Base-by-base conservation (phyloP, 2,113 vertebrate genomes). In the Rafetus swinhoei region DNA sequence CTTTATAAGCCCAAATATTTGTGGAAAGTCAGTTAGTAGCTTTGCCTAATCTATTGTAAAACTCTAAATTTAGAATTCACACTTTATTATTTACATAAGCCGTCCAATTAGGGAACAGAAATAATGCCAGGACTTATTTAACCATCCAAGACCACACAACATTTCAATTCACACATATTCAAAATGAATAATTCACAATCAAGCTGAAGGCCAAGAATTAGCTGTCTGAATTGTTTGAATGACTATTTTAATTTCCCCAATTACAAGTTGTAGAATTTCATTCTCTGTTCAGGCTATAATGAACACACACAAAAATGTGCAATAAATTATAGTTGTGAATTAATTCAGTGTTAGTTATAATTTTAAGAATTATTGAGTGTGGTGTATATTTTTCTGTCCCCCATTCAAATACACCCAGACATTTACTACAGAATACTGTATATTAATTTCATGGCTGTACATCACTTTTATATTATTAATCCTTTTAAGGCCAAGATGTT, bases 391-490 rank as follows among this genome's bases (percentile, higher is more conserved):
- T 0, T 72, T 82, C 91, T 86, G 87, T 69, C 3, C 79, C 35
- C 69, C 4, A 24, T 84, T 94, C 81, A 62, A 65, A 65, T 84
- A 81, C 76, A 79, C 65, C 82, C 18, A 87, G 88, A 35, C 24
- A 35, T 2, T 79, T 4, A 15, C 62, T 85, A 53, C 93, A 65
- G 82, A 90, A 84, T 12, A 39, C 3, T 87, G 16, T 83, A 80
- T 89, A 88, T 86, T 50, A 54, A 29, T 93, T 84, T 82, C 39
- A 60, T 69, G 94, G 35, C 80, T 90, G 35, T 77, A 77, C 88
- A 22, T 53, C 21, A 53, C 85, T 95, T 96, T 59, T 85, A 82
- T 97, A 96, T 96, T 90, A 89, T 1, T 9, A 89, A 93, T 94
- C 2, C 80, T 82, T 93, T 94, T 83, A 69, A 93, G 84, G 21